These are phyloP conservation scores for Micromesistius poutassou DNA, from an alignment of 2,797 vertebrate species.

Conservation along the genomic window DNA sequence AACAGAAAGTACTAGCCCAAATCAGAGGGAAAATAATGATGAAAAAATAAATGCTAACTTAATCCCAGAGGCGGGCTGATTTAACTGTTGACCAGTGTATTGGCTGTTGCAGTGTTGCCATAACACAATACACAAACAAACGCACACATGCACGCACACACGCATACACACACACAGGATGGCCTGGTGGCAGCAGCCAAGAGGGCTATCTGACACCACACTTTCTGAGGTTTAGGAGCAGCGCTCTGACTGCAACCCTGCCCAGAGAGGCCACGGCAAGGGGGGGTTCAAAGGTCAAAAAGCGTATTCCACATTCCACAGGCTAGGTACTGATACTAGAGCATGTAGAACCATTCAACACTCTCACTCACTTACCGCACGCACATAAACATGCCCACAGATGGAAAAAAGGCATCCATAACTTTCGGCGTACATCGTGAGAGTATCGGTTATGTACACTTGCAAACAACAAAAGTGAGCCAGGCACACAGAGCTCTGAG, in stretches of 20 bases:
- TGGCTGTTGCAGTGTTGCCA: no score
- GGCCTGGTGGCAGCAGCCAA: constrained; percentile 55
- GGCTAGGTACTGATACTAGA: constrained; percentile 64
- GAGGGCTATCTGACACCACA: constrained; percentile 54
- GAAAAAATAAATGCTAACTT: no score
- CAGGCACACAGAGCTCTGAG: no score
- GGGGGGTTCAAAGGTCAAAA: constrained; percentile 26
- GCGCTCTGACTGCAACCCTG: constrained; percentile 58
- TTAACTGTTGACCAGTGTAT: no score
- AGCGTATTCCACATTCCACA: constrained; percentile 66
- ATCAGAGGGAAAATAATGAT: no score
- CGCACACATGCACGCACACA: constrained; percentile 10
- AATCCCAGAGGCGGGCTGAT: no score
- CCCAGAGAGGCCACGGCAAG: constrained; percentile 61
- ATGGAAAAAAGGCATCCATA: constrained; percentile 7
- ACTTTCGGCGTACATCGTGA: no score
- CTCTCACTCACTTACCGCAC: constrained; percentile 39
- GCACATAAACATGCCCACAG: constrained; percentile 43
- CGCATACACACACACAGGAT: constrained; percentile 31
- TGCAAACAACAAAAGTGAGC: no score
- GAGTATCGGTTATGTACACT: no score
- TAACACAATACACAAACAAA: neutral
- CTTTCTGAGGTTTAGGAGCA: constrained; percentile 59
- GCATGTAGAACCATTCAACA: constrained; percentile 30
- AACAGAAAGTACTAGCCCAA: no score